Evolutionary conservation across 2,888 invertebrate genomes (phyloP).

Genomic region (Hirtodrosophila confusa): DNA sequence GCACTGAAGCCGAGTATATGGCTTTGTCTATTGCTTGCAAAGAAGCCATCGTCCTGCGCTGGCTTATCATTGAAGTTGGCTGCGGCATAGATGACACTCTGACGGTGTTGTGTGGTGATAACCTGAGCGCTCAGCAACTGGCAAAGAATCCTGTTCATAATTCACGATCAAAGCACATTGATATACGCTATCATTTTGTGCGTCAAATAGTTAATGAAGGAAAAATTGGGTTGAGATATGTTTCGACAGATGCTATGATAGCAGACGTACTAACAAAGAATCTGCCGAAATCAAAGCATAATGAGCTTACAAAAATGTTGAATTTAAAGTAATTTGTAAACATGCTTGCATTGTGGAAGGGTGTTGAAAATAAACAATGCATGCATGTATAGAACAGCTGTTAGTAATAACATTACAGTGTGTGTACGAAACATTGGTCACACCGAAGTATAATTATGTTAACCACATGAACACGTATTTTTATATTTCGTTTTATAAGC

Average conservation of each 20-base stretch:
- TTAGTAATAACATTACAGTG: background rate
- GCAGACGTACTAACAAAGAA: slow-evolving; percentile 31
- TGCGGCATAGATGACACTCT: slow-evolving; percentile 7
- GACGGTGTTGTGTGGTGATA: slow-evolving; percentile 6
- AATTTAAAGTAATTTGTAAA: background rate
- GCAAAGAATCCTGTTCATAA: slow-evolving; percentile 34
- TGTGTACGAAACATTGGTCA: background rate
- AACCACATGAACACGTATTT: background rate
- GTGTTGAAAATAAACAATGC: slow-evolving; percentile 4
- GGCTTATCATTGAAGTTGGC: slow-evolving; percentile 9
- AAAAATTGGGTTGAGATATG: slow-evolving; percentile 23
- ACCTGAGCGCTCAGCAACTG: slow-evolving; percentile 1
- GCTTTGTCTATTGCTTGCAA: slow-evolving; percentile 36
- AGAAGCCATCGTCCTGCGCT: slow-evolving; percentile 22
- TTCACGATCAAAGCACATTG: slow-evolving; percentile 32
- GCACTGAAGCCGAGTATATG: slow-evolving; percentile 37
- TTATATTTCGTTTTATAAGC: too few relatives aligned
- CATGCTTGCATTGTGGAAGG: slow-evolving; percentile 6
- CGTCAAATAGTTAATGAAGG: slow-evolving; percentile 19
- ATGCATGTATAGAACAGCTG: background rate
- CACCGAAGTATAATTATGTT: background rate
- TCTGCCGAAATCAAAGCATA: slow-evolving; percentile 7
- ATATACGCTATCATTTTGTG: slow-evolving; percentile 30
- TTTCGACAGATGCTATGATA: slow-evolving; percentile 25
- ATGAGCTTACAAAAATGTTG: slow-evolving; percentile 7